Percentiles rank a stretch among this genome's conserved stretches.
These are phyloP conservation scores for Theodoxus fluviatilis DNA, from an alignment of 2,888 invertebrate genomes.

Conservation along the genomic window DNA sequence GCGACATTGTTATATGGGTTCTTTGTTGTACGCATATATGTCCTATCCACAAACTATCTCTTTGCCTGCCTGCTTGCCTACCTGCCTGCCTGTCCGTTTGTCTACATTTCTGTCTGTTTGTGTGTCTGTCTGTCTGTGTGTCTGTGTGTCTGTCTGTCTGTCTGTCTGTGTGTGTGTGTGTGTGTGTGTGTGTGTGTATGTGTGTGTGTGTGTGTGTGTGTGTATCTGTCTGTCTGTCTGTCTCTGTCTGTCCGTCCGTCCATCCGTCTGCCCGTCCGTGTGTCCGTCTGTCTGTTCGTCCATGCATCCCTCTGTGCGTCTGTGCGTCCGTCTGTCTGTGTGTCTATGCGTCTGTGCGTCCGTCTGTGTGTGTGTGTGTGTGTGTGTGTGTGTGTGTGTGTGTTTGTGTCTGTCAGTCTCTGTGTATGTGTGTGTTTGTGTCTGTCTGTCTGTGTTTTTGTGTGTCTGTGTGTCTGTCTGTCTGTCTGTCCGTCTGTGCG, in stretches of 20 bases:
- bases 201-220: not conserved
- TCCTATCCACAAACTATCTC: not conserved
- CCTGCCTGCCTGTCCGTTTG: not conserved
- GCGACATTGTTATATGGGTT: no score
- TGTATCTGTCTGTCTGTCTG: not conserved
- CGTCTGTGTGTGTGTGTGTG: not conserved
- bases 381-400: not conserved
- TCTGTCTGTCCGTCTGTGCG: no score
- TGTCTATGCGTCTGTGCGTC: not conserved
- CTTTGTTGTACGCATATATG: no score
- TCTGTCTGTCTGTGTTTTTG: no score
- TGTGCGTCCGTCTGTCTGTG: not conserved
- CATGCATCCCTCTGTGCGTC: not conserved
- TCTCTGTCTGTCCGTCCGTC: not conserved
- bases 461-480: no score
- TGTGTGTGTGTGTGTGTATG: not conserved
- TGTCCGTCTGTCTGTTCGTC: not conserved
- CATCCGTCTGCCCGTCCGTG: not conserved
- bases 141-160: not conserved
- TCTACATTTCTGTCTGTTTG: not conserved
- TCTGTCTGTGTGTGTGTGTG: not conserved
- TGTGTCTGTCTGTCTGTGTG: not conserved
- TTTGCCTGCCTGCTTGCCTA: not conserved
- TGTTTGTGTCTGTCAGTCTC: not conserved
- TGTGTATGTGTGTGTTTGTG: no score